Percentiles rank a stretch among this genome's conserved stretches.
Conservation (phyloP, 2,797 vertebrate species). For the Epinephelus malabaricus region DNA sequence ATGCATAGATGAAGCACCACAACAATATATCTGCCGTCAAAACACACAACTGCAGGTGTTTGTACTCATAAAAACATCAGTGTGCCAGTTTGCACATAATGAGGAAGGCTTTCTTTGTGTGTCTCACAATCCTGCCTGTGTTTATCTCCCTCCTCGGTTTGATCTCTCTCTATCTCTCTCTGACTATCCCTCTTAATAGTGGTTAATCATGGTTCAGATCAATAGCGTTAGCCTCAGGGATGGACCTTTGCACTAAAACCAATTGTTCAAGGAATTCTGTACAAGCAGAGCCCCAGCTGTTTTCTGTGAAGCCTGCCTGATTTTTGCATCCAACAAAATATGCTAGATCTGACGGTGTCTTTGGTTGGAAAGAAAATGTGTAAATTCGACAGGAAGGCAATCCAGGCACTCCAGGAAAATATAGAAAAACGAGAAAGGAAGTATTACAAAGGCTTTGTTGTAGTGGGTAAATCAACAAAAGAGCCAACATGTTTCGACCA, state of each 20-base stretch:
- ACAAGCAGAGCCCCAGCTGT: conserved; percentile 42
- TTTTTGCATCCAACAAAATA: conserved; percentile 53
- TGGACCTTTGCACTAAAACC: conserved; percentile 78
- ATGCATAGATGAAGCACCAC: conserved; percentile 31
- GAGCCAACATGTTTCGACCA: too few relatives aligned
- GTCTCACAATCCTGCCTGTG: conserved; percentile 50
- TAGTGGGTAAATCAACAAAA: too few relatives aligned
- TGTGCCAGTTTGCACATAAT: conserved; percentile 49
- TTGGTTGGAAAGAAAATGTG: conserved; percentile 43
- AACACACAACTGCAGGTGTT: conserved; percentile 20
- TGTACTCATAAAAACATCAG: conserved; percentile 22
- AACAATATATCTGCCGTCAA: conserved; percentile 15
- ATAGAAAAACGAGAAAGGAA: too few relatives aligned
- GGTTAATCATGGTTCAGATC: conserved; percentile 75
- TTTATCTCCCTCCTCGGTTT: conserved; percentile 26
- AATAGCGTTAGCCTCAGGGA: conserved; percentile 78
- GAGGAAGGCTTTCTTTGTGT: conserved; percentile 48
- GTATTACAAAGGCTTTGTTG: too few relatives aligned
- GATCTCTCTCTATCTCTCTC: conserved; percentile 20
- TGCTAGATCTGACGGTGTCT: conserved; percentile 58
- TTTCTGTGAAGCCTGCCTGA: conserved; percentile 62
- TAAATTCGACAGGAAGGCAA: neutral
- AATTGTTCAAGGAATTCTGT: conserved; percentile 79
- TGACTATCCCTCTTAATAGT: conserved; percentile 64
- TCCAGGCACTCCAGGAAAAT: too few relatives aligned